Evolutionary conservation across 2,797 vertebrate species (phyloP).

Genomic region (Mormyrus hasselquistii): DNA sequence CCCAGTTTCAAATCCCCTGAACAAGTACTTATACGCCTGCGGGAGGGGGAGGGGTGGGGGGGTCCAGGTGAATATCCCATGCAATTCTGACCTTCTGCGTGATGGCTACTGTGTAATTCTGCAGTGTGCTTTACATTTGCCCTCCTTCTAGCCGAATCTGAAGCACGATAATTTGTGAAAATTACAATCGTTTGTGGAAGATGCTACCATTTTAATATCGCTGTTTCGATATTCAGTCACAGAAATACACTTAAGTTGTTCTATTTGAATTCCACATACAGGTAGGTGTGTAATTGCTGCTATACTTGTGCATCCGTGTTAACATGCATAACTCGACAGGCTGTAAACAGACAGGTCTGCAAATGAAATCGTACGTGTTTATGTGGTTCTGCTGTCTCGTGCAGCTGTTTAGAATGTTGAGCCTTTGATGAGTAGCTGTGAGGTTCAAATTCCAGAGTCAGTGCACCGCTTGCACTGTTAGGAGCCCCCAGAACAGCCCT

Average conservation of each 20-base stretch:
- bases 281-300: not conserved
- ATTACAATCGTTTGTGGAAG: not conserved
- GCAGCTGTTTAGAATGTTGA: not conserved
- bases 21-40: not conserved
- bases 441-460: not conserved
- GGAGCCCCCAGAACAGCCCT: not conserved
- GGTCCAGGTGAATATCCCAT: slow-evolving; percentile 10
- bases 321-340: not conserved
- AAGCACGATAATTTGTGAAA: not conserved
- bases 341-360: not conserved
- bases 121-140: slow-evolving; percentile 8
- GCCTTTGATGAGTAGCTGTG: not conserved
- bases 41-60: not conserved
- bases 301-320: not conserved
- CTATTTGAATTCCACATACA: not conserved
- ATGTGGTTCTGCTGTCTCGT: not conserved
- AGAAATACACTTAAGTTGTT: not conserved
- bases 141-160: not conserved
- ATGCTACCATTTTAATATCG: not conserved
- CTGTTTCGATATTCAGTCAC: not conserved
- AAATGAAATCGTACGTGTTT: not conserved
- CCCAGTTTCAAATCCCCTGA: not conserved
- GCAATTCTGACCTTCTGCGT: slow-evolving; percentile 18
- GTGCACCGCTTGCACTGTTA: not conserved
- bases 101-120: slow-evolving; percentile 20